Evolutionary conservation across 2,113 vertebrate species (phyloP).

Genomic region (Lates calcarifer): DNA sequence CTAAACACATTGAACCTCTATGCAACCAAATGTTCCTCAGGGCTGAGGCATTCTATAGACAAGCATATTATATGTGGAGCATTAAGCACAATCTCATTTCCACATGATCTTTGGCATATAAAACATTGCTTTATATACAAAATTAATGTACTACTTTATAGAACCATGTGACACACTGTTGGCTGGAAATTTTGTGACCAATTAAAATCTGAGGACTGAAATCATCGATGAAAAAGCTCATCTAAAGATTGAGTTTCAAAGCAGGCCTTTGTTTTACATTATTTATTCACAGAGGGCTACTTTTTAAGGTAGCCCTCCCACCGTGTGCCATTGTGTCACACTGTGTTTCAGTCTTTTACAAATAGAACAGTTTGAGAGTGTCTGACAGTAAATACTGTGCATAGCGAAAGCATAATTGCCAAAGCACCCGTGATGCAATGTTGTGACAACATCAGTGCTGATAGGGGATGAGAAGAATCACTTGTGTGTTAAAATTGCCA

Average conservation of each 20-base stretch:
- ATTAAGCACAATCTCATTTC: conserved; percentile 36
- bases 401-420: conserved; percentile 55
- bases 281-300: neutral
- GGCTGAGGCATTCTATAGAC: conserved; percentile 20
- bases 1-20: conserved; percentile 6
- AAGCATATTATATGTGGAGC: conserved; percentile 41
- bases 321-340: conserved; percentile 7
- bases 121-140: conserved; percentile 8
- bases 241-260: neutral
- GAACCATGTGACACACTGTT: neutral
- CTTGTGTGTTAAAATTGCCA: conserved; percentile 69
- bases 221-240: neutral
- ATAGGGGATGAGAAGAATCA: conserved; percentile 56
- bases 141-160: conserved; percentile 14
- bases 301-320: conserved; percentile 24
- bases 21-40: neutral
- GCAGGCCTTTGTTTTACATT: neutral
- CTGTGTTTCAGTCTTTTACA: conserved; percentile 22
- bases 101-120: conserved; percentile 30
- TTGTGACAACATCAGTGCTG: conserved; percentile 61
- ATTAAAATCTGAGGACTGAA: too few species aligned
- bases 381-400: conserved; percentile 47
- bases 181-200: conserved; percentile 11
- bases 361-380: conserved; percentile 46
- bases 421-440: conserved; percentile 46